Evolutionary conservation across 2,888 invertebrate genomes (phyloP).

Genomic region (Pelosia muscerda): DNA sequence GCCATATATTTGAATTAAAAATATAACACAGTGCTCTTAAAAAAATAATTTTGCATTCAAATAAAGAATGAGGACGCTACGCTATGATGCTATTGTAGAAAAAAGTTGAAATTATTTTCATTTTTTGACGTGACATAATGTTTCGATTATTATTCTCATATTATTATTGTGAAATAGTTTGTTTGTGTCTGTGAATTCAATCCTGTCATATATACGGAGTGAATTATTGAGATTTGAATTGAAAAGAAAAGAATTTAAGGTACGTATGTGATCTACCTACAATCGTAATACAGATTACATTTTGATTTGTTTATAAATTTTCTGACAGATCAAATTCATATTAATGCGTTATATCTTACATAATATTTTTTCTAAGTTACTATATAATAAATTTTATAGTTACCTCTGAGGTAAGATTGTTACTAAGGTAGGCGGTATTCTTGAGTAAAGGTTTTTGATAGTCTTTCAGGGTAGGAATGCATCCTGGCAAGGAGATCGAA

Average conservation of each 20-base stretch:
- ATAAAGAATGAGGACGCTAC: not conserved
- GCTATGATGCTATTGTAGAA: not conserved
- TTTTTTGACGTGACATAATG: not conserved
- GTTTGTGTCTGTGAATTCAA: not conserved
- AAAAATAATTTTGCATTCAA: not conserved
- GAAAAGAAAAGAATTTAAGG: conserved; percentile 1
- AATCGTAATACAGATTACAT: not conserved
- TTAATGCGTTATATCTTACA: too few relatives aligned
- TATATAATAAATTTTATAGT: too few relatives aligned
- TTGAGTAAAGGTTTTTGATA: too few relatives aligned
- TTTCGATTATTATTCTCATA: not conserved
- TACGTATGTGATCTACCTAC: not conserved
- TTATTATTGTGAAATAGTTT: not conserved
- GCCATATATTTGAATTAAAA: conserved; percentile 33
- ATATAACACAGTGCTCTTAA: not conserved
- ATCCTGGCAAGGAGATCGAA: too few relatives aligned
- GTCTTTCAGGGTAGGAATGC: too few relatives aligned
- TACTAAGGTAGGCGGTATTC: too few relatives aligned
- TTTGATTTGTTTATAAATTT: too few relatives aligned
- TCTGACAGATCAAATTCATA: too few relatives aligned
- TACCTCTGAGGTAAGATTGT: too few relatives aligned
- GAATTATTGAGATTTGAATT: not conserved
- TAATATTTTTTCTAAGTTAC: too few relatives aligned
- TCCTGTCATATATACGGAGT: not conserved
- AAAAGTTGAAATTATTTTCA: not conserved